Evolutionary conservation across 2,888 invertebrate genomes (phyloP).

Genomic region (Rhagonycha lutea): DNA sequence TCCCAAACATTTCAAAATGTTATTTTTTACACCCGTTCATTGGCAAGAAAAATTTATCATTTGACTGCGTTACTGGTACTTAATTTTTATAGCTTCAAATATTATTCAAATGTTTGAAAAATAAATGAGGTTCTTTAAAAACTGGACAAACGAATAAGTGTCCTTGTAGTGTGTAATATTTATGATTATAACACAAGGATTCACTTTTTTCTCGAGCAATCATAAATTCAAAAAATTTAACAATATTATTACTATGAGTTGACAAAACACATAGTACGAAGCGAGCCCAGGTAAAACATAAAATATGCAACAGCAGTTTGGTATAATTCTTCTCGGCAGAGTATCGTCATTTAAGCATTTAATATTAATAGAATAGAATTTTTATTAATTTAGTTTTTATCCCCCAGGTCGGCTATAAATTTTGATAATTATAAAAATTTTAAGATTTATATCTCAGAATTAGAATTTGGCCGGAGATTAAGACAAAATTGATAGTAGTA

Average conservation of each 20-base stretch:
- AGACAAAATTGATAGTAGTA: slow-evolving; percentile 16
- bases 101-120: slow-evolving; percentile 27
- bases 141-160: slow-evolving; percentile 24
- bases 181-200: slow-evolving; percentile 22
- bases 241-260: neutral
- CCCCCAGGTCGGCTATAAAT: neutral
- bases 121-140: slow-evolving; percentile 28
- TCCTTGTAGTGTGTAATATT: slow-evolving; percentile 30
- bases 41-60: neutral
- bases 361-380: neutral
- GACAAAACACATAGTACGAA: neutral
- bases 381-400: neutral
- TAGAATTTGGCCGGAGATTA: slow-evolving; percentile 2
- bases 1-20: no score
- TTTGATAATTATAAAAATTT: neutral
- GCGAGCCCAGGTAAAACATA: neutral
- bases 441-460: neutral
- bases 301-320: neutral
- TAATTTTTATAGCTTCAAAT: slow-evolving; percentile 26
- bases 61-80: neutral
- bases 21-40: neutral
- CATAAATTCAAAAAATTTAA: neutral
- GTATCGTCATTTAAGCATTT: neutral
- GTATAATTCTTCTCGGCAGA: neutral
- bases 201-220: slow-evolving; percentile 8